Percentiles rank a stretch among this genome's conserved stretches.
Conservation (phyloP, 2,113 vertebrate genomes). For the Murina feae region DNA sequence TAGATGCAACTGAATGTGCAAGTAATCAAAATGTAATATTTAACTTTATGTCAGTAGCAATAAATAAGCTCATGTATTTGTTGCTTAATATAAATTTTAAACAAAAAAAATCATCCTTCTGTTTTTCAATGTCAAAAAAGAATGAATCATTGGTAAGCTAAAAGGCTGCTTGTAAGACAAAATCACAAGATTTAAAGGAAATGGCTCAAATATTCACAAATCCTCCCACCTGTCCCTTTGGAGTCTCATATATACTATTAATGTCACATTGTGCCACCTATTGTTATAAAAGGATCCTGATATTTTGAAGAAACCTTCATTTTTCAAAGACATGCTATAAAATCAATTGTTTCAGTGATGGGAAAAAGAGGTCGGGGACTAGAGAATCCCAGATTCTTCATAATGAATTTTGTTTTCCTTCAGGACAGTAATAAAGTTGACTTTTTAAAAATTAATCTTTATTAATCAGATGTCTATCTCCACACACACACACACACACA, state of each 20-base stretch:
- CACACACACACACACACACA: too few species aligned
- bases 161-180: background rate
- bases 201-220: slow-evolving; percentile 11
- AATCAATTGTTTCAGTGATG: slow-evolving; percentile 18
- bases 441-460: background rate
- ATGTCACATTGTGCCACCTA: background rate
- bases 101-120: slow-evolving; percentile 8
- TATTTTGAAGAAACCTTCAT: slow-evolving; percentile 2
- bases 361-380: background rate
- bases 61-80: background rate
- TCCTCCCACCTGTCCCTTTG: background rate
- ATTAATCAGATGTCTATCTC: too few species aligned
- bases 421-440: background rate
- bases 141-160: background rate
- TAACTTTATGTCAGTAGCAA: background rate
- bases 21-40: background rate
- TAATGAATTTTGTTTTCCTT: slow-evolving; percentile 13
- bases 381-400: slow-evolving; percentile 13
- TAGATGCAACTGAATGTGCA: background rate
- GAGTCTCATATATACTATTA: background rate
- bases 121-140: slow-evolving; percentile 14
- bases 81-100: background rate
- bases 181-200: slow-evolving; percentile 30
- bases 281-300: background rate
- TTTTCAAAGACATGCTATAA: background rate